Conservation (phyloP, 2,797 vertebrate genomes). For the Brachyrhaphis roseni region DNA sequence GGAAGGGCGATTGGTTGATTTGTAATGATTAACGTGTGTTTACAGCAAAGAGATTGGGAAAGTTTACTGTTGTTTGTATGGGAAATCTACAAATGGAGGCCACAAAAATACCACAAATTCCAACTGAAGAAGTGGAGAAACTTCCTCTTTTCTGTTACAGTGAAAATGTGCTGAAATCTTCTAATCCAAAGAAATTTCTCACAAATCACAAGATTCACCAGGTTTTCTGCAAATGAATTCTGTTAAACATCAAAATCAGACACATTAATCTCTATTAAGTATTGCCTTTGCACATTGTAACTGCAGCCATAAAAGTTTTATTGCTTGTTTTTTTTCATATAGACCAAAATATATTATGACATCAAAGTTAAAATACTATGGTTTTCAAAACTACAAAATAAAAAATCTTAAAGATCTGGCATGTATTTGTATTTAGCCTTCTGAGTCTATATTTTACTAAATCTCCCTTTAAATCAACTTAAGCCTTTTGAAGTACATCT, state of each 20-base stretch:
- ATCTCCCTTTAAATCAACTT: background rate
- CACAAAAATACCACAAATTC: constrained; percentile 44
- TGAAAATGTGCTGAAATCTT: background rate
- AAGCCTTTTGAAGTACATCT: background rate
- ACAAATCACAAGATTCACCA: background rate
- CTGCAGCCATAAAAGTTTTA: background rate
- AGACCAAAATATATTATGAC: background rate
- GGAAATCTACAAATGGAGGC: constrained; percentile 17
- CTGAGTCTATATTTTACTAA: background rate
- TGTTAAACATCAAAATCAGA: background rate
- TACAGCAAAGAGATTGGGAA: constrained; percentile 27
- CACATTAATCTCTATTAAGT: background rate
- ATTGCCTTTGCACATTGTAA: background rate
- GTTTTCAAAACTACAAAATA: background rate
- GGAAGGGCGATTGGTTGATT: constrained; percentile 1
- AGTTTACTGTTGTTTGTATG: constrained; percentile 47
- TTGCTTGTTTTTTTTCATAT: background rate
- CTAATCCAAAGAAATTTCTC: background rate
- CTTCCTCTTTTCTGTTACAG: too few relatives aligned
- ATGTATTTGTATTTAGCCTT: background rate
- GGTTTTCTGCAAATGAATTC: background rate
- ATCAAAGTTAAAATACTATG: background rate
- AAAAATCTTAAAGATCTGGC: background rate
- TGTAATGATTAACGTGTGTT: constrained; percentile 25
- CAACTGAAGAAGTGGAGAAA: constrained; percentile 5